These are phyloP conservation scores for Stylophora pistillata DNA, from an alignment of 64 coral and sea anemone species.

Conservation along the genomic window DNA sequence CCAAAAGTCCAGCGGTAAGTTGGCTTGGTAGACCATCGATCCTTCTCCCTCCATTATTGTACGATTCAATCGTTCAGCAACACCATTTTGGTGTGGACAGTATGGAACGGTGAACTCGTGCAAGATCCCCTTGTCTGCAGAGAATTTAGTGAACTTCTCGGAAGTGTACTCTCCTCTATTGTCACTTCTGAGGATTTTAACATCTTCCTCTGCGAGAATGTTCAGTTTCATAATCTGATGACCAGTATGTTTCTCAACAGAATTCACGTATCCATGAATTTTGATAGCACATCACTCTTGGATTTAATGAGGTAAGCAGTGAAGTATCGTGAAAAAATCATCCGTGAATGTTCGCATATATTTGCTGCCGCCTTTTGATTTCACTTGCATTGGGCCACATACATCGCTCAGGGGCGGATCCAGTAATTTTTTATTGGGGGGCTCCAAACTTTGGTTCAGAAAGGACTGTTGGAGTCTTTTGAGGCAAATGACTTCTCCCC, in stretches of 20 bases:
- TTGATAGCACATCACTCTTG: slow-evolving; percentile 42
- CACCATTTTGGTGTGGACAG: slow-evolving; percentile 86
- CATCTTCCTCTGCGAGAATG: slow-evolving; percentile 20
- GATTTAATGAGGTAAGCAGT: slow-evolving; percentile 50
- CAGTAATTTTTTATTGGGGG: too few relatives aligned
- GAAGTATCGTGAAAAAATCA: slow-evolving; percentile 71
- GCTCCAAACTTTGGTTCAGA: too few relatives aligned
- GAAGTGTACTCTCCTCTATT: background rate
- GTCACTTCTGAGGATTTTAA: slow-evolving; percentile 17
- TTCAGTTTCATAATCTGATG: slow-evolving; percentile 38
- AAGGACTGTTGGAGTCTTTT: too few relatives aligned
- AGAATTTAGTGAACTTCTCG: slow-evolving; percentile 14
- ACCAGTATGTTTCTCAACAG: slow-evolving; percentile 51
- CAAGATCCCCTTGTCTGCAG: slow-evolving; percentile 70
- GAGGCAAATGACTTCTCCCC: too few relatives aligned
- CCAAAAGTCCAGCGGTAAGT: slow-evolving; percentile 74
- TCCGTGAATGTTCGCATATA: slow-evolving; percentile 84
- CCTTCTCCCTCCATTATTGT: slow-evolving; percentile 74
- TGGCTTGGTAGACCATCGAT: slow-evolving; percentile 85
- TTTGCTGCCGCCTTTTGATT: slow-evolving; percentile 69
- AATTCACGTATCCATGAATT: slow-evolving; percentile 56
- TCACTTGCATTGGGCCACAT: slow-evolving; percentile 82
- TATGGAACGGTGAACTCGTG: slow-evolving; percentile 86
- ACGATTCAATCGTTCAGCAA: slow-evolving; percentile 81
- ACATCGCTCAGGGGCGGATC: too few relatives aligned